Percentiles rank a stretch among this genome's conserved stretches.
phyloP scores from a whole-genome alignment of 2,797 vertebrate species.

The Antrozous pallidus region DNA sequence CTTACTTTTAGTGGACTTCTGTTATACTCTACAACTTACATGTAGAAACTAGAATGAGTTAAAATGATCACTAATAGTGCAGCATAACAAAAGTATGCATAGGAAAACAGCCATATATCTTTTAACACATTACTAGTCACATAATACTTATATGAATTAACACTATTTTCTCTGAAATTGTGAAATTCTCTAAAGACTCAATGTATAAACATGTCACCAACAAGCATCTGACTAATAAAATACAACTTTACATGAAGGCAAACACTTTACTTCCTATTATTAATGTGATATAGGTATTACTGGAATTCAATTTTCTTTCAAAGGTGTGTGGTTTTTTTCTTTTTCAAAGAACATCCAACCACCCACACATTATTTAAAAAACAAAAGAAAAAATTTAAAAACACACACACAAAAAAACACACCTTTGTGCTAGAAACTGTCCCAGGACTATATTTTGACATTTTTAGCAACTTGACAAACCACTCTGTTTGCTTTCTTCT shows the following conservation, averaged over 20 bases:
- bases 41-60: constrained; percentile 45
- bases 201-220: constrained; percentile 28
- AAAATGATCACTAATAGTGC: constrained; percentile 47
- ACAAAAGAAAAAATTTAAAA: background rate
- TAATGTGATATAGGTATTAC: constrained; percentile 11
- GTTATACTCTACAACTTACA: background rate
- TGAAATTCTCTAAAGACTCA: constrained; percentile 41
- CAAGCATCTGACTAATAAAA: constrained; percentile 46
- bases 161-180: constrained; percentile 29
- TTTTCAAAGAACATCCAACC: constrained; percentile 44
- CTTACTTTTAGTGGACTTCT: constrained; percentile 8
- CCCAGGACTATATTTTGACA: constrained; percentile 56
- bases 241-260: constrained; percentile 14
- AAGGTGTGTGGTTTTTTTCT: background rate
- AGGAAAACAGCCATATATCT: background rate
- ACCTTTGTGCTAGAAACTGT: constrained; percentile 51
- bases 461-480: constrained; percentile 68
- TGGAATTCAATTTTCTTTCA: constrained; percentile 55
- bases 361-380: constrained; percentile 43
- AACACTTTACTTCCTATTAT: constrained; percentile 42
- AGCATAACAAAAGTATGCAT: background rate
- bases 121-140: background rate
- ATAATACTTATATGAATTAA: background rate
- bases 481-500: constrained; percentile 54
- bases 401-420: background rate